Percentiles rank a stretch among this genome's conserved stretches.
Evolutionary conservation across 2,888 invertebrate genomes (phyloP).

Genomic region (Drosophila flavopinicola): DNA sequence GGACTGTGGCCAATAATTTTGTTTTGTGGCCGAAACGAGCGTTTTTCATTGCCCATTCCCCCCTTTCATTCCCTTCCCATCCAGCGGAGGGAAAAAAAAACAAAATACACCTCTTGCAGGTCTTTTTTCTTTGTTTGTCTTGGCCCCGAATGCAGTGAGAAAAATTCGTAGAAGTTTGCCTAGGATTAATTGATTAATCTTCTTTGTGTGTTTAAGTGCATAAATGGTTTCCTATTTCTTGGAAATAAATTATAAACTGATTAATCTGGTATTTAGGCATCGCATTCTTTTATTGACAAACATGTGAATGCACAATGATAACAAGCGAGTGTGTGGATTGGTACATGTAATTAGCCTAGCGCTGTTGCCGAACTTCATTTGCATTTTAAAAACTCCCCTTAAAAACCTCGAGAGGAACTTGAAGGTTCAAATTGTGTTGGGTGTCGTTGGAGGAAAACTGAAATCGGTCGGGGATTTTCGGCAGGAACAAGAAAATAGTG

Average conservation of each 20-base stretch:
- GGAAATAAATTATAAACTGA: constrained; percentile 70
- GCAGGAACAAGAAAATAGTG: too few species aligned
- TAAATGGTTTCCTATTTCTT: constrained; percentile 57
- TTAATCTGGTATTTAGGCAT: constrained; percentile 49
- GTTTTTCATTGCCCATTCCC: constrained; percentile 38
- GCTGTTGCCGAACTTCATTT: constrained; percentile 18
- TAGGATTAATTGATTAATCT: constrained; percentile 72
- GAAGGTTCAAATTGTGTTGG: too few species aligned
- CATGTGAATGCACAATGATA: constrained; percentile 9
- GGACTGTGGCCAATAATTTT: constrained; percentile 48
- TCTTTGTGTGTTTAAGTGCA: constrained; percentile 42
- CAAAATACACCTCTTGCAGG: not conserved
- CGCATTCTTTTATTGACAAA: constrained; percentile 24
- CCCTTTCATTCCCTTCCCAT: not conserved
- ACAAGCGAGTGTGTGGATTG: not conserved
- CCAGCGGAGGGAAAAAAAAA: not conserved
- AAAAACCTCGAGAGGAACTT: too few species aligned
- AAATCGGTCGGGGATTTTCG: too few species aligned
- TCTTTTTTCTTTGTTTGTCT: constrained; percentile 29
- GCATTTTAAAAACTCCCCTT: too few species aligned
- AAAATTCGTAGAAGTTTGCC: constrained; percentile 72
- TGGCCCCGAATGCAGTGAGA: constrained; percentile 64
- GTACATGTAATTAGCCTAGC: constrained; percentile 28
- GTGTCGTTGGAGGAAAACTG: too few species aligned
- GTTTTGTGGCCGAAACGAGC: constrained; percentile 47